Evolutionary conservation across 2,113 vertebrate genomes (phyloP).

Genomic region (Eurypyga helias): DNA sequence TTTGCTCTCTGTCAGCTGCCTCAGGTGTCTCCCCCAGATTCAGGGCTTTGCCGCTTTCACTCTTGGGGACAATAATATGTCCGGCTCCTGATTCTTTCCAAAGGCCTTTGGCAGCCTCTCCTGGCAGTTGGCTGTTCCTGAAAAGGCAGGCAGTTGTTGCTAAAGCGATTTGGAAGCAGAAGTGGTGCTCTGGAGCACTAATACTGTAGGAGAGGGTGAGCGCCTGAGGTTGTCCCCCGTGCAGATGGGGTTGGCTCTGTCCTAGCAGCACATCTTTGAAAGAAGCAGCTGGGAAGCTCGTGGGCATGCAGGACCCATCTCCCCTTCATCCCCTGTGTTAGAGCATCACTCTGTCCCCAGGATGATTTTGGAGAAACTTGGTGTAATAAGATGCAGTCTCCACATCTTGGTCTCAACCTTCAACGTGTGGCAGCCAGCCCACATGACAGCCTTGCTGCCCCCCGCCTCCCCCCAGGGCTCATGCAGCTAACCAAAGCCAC

Average conservation of each 20-base stretch:
- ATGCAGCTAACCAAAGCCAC: neutral
- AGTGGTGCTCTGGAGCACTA: neutral
- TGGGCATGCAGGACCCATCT: neutral
- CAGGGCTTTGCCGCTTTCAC: neutral
- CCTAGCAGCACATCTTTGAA: neutral
- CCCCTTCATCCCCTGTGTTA: neutral
- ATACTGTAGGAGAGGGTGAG: neutral
- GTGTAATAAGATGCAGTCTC: neutral
- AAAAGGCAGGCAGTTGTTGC: constrained; percentile 33
- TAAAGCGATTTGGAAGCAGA: constrained; percentile 17
- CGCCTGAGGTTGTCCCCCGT: accelerated
- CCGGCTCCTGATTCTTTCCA: neutral
- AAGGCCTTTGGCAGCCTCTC: constrained; percentile 42
- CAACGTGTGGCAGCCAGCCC: neutral
- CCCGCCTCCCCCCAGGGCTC: too few species aligned
- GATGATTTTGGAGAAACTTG: neutral
- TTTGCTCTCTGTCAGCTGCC: neutral
- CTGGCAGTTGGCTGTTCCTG: constrained; percentile 32
- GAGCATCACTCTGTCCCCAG: neutral
- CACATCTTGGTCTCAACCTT: neutral
- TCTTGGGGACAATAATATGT: neutral
- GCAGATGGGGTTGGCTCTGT: neutral
- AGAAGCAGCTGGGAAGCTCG: neutral
- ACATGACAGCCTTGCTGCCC: neutral
- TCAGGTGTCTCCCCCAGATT: neutral